These are phyloP conservation scores for Thalassophryne amazonica DNA, from an alignment of 2,797 vertebrate species.

Conservation along the genomic window DNA sequence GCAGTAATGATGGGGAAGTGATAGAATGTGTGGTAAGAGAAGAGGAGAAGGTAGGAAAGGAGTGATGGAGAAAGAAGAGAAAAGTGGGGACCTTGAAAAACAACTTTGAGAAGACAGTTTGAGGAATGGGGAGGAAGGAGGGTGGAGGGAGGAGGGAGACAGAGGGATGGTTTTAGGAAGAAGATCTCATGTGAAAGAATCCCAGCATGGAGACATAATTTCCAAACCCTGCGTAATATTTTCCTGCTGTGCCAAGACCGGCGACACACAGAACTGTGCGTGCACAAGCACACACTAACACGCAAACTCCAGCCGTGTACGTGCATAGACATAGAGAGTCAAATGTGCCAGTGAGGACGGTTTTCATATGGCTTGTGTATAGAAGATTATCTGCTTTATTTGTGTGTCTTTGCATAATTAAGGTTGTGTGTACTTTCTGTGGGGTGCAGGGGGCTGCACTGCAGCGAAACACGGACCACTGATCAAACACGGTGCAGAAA, in stretches of 20 bases:
- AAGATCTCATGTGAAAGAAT: conserved; percentile 30
- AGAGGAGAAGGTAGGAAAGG: background rate
- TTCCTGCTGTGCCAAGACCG: conserved; percentile 27
- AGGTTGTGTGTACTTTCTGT: conserved; percentile 4
- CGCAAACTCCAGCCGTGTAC: background rate
- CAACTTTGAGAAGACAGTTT: background rate
- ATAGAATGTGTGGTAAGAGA: background rate
- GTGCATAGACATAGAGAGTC: conserved; percentile 1
- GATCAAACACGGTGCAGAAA: conserved; percentile 38
- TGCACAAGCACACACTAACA: background rate
- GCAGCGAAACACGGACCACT: conserved; percentile 29
- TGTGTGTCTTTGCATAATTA: conserved; percentile 6
- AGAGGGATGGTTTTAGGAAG: conserved; percentile 14
- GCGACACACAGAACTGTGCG: background rate
- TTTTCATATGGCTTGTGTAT: background rate
- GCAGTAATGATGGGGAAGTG: background rate
- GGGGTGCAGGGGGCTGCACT: background rate
- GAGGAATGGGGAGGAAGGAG: background rate
- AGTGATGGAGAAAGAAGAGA: background rate
- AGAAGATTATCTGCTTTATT: background rate
- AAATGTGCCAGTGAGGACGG: background rate
- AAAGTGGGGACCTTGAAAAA: background rate
- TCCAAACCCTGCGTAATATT: conserved; percentile 37
- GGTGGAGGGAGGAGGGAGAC: background rate
- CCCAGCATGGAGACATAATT: conserved; percentile 46